Conservation (phyloP, 2,113 vertebrate genomes). For the Sander lucioperca region DNA sequence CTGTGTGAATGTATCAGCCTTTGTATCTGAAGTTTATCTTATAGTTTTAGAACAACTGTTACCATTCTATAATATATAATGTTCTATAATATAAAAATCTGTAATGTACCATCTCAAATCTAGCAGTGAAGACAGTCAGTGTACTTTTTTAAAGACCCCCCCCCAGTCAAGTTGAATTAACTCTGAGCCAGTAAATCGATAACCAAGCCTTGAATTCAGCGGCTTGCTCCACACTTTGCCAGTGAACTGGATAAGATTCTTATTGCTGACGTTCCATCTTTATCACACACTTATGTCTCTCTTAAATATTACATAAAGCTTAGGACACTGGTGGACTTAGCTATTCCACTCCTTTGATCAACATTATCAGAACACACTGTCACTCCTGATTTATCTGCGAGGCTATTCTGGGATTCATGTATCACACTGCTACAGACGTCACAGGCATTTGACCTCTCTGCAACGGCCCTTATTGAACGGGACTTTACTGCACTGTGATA, state of each 20-base stretch:
- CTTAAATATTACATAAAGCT: constrained; percentile 61
- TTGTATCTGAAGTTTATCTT: background rate
- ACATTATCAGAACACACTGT: constrained; percentile 53
- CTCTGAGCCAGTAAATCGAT: constrained; percentile 58
- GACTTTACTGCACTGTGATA: constrained; percentile 61
- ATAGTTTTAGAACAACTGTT: background rate
- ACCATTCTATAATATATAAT: background rate
- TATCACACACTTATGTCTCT: constrained; percentile 39
- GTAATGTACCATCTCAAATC: background rate
- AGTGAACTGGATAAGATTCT: constrained; percentile 56
- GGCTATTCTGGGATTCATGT: constrained; percentile 55
- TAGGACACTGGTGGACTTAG: constrained; percentile 18
- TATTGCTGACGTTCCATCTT: constrained; percentile 62
- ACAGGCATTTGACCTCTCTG: constrained; percentile 51
- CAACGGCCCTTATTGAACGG: constrained; percentile 51
- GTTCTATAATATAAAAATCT: constrained; percentile 1
- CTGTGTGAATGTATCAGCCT: background rate
- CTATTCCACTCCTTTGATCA: constrained; percentile 63
- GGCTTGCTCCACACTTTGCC: constrained; percentile 25
- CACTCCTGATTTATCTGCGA: constrained; percentile 47
- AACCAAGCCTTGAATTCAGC: constrained; percentile 24
- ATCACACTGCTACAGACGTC: constrained; percentile 41
- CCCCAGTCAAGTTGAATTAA: constrained; percentile 70
- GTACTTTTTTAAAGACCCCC: constrained; percentile 36
- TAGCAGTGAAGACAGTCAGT: background rate